phyloP scores from a whole-genome alignment of 2,113 vertebrate species.

The Platycercus adscitus region DNA sequence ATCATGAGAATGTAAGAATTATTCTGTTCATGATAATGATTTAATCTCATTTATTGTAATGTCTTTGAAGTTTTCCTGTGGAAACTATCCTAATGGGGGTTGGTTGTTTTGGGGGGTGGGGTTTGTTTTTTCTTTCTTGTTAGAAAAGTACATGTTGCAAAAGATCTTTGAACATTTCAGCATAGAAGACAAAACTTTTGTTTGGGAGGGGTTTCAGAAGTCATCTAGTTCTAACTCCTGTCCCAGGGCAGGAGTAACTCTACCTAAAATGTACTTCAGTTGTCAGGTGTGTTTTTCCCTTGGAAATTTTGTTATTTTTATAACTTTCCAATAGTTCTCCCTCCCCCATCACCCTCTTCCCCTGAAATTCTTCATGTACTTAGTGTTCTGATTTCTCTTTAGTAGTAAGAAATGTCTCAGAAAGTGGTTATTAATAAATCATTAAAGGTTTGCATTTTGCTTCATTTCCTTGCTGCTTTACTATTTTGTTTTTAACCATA shows the following conservation, averaged over 20 bases:
- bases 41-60: not conserved
- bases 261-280: not conserved
- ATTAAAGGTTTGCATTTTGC: conserved; percentile 67
- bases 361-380: conserved; percentile 25
- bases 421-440: conserved; percentile 73
- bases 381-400: conserved; percentile 61
- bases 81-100: not conserved
- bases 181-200: not conserved
- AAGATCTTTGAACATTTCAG: not conserved
- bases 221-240: not conserved
- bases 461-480: conserved; percentile 34
- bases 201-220: not conserved
- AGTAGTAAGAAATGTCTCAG: conserved; percentile 52
- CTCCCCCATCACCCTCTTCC: not conserved
- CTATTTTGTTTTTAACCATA: conserved; percentile 2
- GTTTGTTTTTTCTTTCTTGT: not conserved
- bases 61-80: not conserved
- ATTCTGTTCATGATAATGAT: not conserved
- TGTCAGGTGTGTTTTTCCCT: not conserved
- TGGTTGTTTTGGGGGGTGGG: too few species aligned
- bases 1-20: not conserved
- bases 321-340: not conserved
- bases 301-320: conserved; percentile 1
- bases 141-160: rapidly evolving
- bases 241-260: not conserved